Evolutionary conservation across 2,113 vertebrate genomes (phyloP).

Genomic region (Platichthys stellatus): DNA sequence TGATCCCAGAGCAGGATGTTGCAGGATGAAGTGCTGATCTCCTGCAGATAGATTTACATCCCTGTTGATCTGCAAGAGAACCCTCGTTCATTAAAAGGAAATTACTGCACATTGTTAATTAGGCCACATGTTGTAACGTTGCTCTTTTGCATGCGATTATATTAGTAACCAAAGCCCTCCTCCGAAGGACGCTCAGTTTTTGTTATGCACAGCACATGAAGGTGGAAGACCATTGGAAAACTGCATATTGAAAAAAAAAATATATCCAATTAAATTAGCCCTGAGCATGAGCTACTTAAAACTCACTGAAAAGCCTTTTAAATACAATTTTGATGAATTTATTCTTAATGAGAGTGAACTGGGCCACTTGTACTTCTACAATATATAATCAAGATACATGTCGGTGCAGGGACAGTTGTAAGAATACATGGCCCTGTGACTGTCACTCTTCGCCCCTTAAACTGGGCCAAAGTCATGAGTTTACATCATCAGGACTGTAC

Average conservation of each 20-base stretch:
- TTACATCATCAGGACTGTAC: constrained; percentile 24
- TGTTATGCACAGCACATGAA: not conserved
- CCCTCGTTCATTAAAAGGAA: not conserved
- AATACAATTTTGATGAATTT: too few species aligned
- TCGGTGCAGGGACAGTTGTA: constrained; percentile 59
- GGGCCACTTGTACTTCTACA: too few species aligned
- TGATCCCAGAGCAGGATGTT: not conserved
- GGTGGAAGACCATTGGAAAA: not conserved
- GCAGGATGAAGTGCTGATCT: not conserved
- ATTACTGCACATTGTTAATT: not conserved
- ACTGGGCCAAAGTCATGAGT: constrained; percentile 63
- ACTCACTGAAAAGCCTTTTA: too few species aligned
- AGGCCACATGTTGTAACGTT: not conserved
- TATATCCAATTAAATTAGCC: not conserved
- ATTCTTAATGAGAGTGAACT: too few species aligned
- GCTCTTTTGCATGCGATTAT: not conserved
- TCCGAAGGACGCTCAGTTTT: not conserved
- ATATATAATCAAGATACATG: constrained; percentile 15
- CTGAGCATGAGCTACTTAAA: too few species aligned
- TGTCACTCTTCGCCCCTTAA: constrained; percentile 59
- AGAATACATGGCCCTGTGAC: constrained; percentile 56
- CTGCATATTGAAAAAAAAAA: not conserved
- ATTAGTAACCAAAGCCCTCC: too few species aligned
- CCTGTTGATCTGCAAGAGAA: not conserved
- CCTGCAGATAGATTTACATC: not conserved